Evolutionary conservation across 2,797 vertebrate species (phyloP).

Genomic region (Bufotes viridis): DNA sequence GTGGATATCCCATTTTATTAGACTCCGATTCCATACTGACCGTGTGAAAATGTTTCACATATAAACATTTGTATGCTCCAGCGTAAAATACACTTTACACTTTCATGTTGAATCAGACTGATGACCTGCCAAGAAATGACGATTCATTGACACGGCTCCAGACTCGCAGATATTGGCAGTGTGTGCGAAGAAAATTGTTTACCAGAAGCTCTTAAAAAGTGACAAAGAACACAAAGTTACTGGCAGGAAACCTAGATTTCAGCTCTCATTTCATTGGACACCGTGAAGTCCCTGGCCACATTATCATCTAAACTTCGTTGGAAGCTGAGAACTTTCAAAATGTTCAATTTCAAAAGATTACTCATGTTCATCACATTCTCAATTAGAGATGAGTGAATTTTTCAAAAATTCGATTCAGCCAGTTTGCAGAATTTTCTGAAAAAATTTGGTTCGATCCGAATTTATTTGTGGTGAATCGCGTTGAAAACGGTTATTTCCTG

Average conservation of each 20-base stretch:
- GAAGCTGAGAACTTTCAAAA: no score
- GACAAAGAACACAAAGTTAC: constrained; percentile 41
- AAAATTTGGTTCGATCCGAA: no score
- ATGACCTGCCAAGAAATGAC: constrained; percentile 36
- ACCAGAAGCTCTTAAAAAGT: constrained; percentile 41
- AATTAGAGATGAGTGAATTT: no score
- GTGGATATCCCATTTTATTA: not conserved
- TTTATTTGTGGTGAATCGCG: no score
- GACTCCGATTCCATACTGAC: not conserved
- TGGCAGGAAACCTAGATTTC: constrained; percentile 7
- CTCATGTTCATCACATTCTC: not conserved
- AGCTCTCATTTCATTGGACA: not conserved
- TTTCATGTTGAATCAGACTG: not conserved
- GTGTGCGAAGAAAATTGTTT: constrained; percentile 22
- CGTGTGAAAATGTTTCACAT: constrained; percentile 10
- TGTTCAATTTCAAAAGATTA: not conserved
- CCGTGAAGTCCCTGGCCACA: not conserved
- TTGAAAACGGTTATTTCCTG: no score
- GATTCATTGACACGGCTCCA: constrained; percentile 19
- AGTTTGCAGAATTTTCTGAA: no score
- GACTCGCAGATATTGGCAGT: constrained; percentile 24
- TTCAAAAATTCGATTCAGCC: no score
- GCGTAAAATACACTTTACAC: constrained; percentile 6
- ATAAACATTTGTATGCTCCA: constrained; percentile 31
- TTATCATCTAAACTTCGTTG: not conserved